Evolutionary conservation across 1,140 invertebrate genomes (phyloP).

Genomic region (Pseudomyrmex dendroicus): DNA sequence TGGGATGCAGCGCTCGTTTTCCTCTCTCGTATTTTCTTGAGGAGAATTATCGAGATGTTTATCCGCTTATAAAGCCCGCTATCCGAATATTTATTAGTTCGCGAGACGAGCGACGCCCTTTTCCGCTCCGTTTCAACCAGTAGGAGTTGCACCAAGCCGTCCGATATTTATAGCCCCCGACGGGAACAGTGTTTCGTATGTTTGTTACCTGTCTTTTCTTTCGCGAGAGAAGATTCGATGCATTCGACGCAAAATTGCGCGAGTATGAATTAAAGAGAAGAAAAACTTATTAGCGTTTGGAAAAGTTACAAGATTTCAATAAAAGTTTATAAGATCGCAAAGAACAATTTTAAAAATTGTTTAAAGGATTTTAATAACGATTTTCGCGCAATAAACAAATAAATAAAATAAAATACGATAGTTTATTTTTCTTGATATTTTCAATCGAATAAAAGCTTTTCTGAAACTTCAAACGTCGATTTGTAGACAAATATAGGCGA

Average conservation of each 20-base stretch:
- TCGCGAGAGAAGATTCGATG: background rate
- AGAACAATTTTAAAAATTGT: no score
- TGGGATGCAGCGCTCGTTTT: slow-evolving; percentile 24
- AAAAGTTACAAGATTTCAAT: no score
- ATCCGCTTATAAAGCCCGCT: slow-evolving; percentile 71
- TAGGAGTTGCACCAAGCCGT: slow-evolving; percentile 40
- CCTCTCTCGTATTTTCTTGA: slow-evolving; percentile 29
- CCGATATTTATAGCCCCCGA: slow-evolving; percentile 53
- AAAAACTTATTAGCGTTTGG: no score
- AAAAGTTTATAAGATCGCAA: no score
- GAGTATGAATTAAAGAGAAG: background rate
- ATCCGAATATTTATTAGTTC: slow-evolving; percentile 76
- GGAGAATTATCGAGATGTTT: slow-evolving; percentile 78
- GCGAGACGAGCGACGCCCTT: slow-evolving; percentile 47
- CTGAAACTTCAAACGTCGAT: background rate
- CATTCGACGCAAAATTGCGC: background rate
- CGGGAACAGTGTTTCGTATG: slow-evolving; percentile 6
- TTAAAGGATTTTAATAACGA: no score
- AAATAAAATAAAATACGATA: background rate
- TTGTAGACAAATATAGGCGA: background rate
- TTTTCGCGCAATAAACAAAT: no score
- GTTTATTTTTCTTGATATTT: background rate
- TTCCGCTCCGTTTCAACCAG: slow-evolving; percentile 46
- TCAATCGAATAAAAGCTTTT: background rate
- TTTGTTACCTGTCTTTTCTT: slow-evolving; percentile 27